Percentiles rank a stretch among this genome's conserved stretches.
These are phyloP conservation scores for Melopsittacus undulatus DNA, from an alignment of 2,797 vertebrate genomes.

Conservation along the genomic window DNA sequence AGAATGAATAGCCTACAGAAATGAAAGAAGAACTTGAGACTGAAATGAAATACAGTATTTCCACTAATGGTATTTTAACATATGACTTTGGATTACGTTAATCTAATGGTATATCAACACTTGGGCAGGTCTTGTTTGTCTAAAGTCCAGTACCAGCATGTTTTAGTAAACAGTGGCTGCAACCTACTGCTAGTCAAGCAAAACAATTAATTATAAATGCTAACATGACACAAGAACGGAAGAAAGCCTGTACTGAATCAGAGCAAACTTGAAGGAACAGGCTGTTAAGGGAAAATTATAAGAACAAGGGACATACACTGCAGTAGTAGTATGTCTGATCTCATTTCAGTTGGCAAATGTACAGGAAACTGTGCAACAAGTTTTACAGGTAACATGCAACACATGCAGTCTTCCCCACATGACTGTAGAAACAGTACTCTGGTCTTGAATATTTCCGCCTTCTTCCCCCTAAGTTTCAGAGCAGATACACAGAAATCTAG, in stretches of 20 bases:
- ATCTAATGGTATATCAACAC: neutral
- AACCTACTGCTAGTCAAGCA: neutral
- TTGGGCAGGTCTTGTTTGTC: neutral
- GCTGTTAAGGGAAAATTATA: neutral
- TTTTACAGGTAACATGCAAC: neutral
- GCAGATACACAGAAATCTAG: neutral
- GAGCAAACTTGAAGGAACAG: neutral
- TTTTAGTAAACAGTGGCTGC: neutral
- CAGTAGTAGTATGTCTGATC: neutral
- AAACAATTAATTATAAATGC: neutral
- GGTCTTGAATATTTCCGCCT: neutral
- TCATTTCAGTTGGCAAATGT: neutral
- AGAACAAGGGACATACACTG: neutral
- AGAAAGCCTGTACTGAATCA: neutral
- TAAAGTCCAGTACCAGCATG: neutral
- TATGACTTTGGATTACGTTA: neutral
- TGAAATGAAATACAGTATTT: neutral
- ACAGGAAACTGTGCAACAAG: neutral
- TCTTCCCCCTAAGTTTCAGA: neutral
- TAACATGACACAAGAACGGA: neutral
- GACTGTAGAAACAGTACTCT: neutral
- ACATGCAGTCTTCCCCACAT: neutral
- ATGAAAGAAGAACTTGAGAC: neutral
- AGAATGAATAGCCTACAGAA: slow-evolving; percentile 93
- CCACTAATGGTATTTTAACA: neutral